Base-by-base conservation (phyloP, 2,797 vertebrate genomes). In the Enteromius treurensis region DNA sequence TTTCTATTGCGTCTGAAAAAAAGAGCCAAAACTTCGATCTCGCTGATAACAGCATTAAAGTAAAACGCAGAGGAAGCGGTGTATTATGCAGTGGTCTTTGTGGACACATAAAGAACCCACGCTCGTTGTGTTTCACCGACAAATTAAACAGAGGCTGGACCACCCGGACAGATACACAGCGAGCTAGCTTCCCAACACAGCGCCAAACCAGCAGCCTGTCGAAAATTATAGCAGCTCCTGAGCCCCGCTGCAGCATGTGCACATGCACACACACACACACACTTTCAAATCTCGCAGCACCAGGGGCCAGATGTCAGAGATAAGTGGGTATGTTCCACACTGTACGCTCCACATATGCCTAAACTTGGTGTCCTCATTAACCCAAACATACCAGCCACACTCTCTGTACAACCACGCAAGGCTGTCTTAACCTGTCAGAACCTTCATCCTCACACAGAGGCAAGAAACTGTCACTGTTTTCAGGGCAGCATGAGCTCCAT, bases 101-200 rank as follows among this genome's bases (percentile, higher is more conserved):
- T 53, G 37, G 73, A 85, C 42, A 26, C 68, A 77, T 58, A 69
- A 87, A 75, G 32, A 65, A 68, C 40, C 65, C 67, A 60, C 67
- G 1, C 37, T 70, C 42, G 68, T 71, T 80, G 68, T 55, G 19
- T 80, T 60, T n/a, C 40, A 80, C 17, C 47, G 77, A 77, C 64
- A 58, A 74, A 80, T 80, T 58, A 58, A 80, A 60, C 32, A 75
- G 40, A 69, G 74, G 68, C 58, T 6, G 13, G 84, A 82, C 80
- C 84, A 79, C 80, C 80, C 68, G 70, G 26, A 79, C 34, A 71
- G 80, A 81, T 62, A 73, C 79, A 49, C 84, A 79, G 62, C 45
- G 34, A 42, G 70, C 77, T 69, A 77, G 71, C 29, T 62, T 78
- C 60, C 29, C 21, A 55, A 84, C 69, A 71, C 73, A 81, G 65